Conservation (phyloP, 2,797 vertebrate species). For the Chaenodraco wilsoni region DNA sequence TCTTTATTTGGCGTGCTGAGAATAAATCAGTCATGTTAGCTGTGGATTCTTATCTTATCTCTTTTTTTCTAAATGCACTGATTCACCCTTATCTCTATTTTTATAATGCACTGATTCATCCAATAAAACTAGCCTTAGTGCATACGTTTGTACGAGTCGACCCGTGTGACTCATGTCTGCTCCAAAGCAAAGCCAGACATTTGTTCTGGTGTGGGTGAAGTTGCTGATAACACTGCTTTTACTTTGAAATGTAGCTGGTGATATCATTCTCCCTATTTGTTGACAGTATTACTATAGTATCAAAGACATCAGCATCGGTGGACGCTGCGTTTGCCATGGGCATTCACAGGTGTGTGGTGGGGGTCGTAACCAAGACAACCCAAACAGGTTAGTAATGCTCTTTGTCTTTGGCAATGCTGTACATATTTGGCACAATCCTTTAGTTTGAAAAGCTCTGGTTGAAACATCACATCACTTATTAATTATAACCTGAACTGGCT, state of each 20-base stretch:
- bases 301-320: conserved; percentile 95
- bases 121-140: conserved; percentile 7
- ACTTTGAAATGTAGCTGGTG: conserved; percentile 2
- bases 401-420: conserved; percentile 2
- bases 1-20: not conserved
- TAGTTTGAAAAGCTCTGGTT: not conserved
- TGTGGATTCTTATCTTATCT: conserved; percentile 24
- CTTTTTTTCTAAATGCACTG: no score
- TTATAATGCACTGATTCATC: conserved; percentile 42
- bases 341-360: conserved; percentile 88
- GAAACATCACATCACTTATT: conserved; percentile 2
- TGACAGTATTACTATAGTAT: conserved; percentile 95
- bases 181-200: conserved; percentile 31
- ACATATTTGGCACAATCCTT: not conserved
- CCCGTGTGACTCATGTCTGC: conserved; percentile 33
- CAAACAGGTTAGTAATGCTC: conserved; percentile 67
- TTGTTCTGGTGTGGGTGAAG: conserved; percentile 32
- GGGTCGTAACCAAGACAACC: conserved; percentile 70
- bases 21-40: conserved; percentile 13
- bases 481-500: not conserved
- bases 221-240: conserved; percentile 21
- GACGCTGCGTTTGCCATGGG: conserved; percentile 92
- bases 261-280: conserved; percentile 36
- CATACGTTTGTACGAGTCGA: conserved; percentile 23
- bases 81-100: not conserved